Evolutionary conservation across 1,140 invertebrate genomes (phyloP), one percentile per base, ranked within the genome.

Genomic region (Neodiprion fabricii): DNA sequence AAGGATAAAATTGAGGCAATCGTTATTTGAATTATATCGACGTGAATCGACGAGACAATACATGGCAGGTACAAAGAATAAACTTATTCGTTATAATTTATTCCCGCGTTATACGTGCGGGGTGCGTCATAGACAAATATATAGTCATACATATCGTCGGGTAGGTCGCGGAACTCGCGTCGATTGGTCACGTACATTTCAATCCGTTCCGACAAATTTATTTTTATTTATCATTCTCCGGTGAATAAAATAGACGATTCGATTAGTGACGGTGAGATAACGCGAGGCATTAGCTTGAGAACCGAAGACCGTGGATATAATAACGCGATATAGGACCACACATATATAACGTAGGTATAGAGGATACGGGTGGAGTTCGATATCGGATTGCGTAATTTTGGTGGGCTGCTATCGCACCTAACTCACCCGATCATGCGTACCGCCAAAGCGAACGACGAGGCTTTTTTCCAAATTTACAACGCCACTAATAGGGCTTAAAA

Each of bases 201-300:
- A 61, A 61, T 61, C 53, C 53, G 53, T 61, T 61, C 53, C 53
- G 53, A 61, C 53, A 61, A 61, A 61, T 61, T 61, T 61, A 12
- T 61, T 61, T 4, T 61, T 61, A 61, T 61, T 61, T 61, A 61
- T 61, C 11, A 9, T 61, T 61, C 9, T 61, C 11, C n/a, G 28
- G 11, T 61, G 53, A 61, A 61, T 61, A 61, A 61, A 61, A 61
- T 61, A 5, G 53, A 61, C 53, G 53, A 61, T 61, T 61, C 53
- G 53, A 61, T 61, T 61, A 61, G 53, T 61, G 53, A 61, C 53
- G 53, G 53, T 61, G 28, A 40, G 28, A 40, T 40, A 40, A 5
- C 53, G 53, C n/a, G 53, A 61, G 9, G 53, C 53, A 61, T 61
- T 61, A 61, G 53, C 53, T 61, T 0, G 28, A 40, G 28, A 61